Base-by-base conservation (phyloP, 2,797 vertebrate genomes). In the Spondyliosoma cantharus region DNA sequence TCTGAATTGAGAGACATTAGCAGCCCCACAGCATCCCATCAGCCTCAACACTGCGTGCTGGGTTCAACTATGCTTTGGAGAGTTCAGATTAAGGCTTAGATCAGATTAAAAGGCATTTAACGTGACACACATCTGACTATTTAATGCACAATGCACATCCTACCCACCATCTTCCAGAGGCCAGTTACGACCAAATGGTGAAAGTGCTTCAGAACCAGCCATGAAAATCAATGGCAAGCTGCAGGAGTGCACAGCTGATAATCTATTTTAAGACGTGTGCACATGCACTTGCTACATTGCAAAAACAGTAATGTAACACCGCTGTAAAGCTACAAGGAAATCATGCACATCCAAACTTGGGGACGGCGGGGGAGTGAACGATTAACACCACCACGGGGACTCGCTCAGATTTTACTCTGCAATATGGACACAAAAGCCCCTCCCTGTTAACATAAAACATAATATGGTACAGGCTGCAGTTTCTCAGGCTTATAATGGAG, bases 201-300 rank as follows among this genome's bases (percentile, higher is more conserved):
- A 62, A 65, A 24, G 27, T 3, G 60, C 16, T 56, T 85, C 56
- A 58, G 56, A 70, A 49, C 12, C 4, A 25, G 53, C 52, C 42
- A 29, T 37, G 25, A 32, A 75, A 81, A 79, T 79, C 64, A 72
- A 56, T 32, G 7, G 37, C 37, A 13, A 56, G 56, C 13, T 15
- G 59, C 66, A 46, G 25, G 43, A 48, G 53, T 7, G 53, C 66
- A 68, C 58, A 86, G 77, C 68, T 81, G 67, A 89, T 62, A 1
- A 16, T 80, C 69, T 89, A 82, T 89, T 91, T 88, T 85, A 25
- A 78, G 75, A 73, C 14, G n/a, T 15, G 24, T 17, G 7, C 53
- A 52, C 37, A 25, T 57, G 56, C 27, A 29, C 54, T 70, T 50
- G 19, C 29, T 54, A 49, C 63, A 63, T 56, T 78, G 59, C 57